Evolutionary conservation across 2,888 invertebrate species (phyloP), one percentile per base, ranked within the genome.

Genomic region (Drosophila nr. medialis): DNA sequence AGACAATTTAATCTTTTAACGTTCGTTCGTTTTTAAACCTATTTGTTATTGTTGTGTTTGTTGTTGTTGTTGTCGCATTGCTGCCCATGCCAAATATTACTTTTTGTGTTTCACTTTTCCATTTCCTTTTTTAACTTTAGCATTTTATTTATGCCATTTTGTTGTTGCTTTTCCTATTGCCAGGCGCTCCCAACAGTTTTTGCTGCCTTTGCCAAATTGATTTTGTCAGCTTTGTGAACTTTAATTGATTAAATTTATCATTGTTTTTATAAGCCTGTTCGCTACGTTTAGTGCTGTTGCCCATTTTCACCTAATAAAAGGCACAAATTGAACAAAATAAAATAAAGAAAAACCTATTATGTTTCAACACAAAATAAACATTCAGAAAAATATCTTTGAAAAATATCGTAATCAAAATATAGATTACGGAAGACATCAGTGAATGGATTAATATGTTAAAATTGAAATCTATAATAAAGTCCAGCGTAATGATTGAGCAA

Each of bases 1-100:
- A 85, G 85, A 85, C 85, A 85, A 80, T 85, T 85, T 85, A 85
- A 85, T 85, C 88, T 83, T 86, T 85, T 86, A 85, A 81, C 83
- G 86, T 80, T 86, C 76, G 83, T 87, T 87, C 81, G 81, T 81
- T 66, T 66, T 67, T 83, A 70, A 87, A 76, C 83, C 66, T 69
- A 40, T 62, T 42, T 76, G 72, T 38, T 50, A 24, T 49, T 56
- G 62, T 45, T 62, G 42, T 40, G 45, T 56, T 59, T 72, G 54
- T 38, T 75, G 56, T 71, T 75, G 54, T 54, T 64, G 42, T 68
- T 77, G 64, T n/a, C 49, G 56, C 59, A 55, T 53, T 48, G 72
- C 59, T 56, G 61, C 72, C 73, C 76, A 81, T 81, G 72, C 65
- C 85, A 79, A 76, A 84, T 81, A 87, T 80, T 79, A 78, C 76